These are phyloP conservation scores for Caenorhabditis virilis DNA, from an alignment of 2,888 invertebrate species.

Conservation along the genomic window DNA sequence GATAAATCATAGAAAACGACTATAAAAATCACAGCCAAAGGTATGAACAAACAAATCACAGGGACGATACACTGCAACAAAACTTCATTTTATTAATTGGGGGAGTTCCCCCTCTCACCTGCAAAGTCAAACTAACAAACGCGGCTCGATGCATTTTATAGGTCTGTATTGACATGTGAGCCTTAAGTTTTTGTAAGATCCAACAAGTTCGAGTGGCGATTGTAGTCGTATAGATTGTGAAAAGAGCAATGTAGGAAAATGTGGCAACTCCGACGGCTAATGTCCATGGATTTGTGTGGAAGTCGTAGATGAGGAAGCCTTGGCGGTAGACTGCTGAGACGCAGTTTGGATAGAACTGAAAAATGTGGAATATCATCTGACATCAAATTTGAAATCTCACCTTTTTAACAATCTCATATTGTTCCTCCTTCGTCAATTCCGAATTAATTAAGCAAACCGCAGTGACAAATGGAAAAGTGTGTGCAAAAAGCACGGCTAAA, in stretches of 20 bases:
- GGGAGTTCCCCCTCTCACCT: not conserved
- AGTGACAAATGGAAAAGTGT: conserved; percentile 21
- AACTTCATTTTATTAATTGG: no score
- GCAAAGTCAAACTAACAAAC: not conserved
- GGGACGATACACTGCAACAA: no score
- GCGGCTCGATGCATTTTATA: not conserved
- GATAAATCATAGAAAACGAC: not conserved
- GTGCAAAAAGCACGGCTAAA: conserved; percentile 4
- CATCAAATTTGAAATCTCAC: no score
- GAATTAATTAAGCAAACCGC: conserved; percentile 6
- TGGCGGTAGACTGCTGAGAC: conserved; percentile 1
- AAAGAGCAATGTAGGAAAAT: conserved; percentile 7
- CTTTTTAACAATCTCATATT: conserved; percentile 5
- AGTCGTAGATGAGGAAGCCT: conserved; percentile 21
- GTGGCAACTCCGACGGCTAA: conserved; percentile 8
- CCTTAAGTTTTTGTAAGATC: not conserved
- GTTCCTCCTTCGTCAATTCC: conserved; percentile 9
- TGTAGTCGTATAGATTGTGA: conserved; percentile 2
- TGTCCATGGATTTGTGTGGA: conserved; percentile 7
- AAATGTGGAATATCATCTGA: no score
- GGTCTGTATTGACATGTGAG: not conserved
- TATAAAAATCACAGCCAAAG: not conserved
- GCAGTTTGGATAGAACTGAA: conserved; percentile 21
- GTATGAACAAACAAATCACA: not conserved
- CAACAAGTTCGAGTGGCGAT: not conserved